These are phyloP conservation scores for Brachyrhaphis roseni DNA, from an alignment of 2,797 vertebrate species.

Conservation along the genomic window DNA sequence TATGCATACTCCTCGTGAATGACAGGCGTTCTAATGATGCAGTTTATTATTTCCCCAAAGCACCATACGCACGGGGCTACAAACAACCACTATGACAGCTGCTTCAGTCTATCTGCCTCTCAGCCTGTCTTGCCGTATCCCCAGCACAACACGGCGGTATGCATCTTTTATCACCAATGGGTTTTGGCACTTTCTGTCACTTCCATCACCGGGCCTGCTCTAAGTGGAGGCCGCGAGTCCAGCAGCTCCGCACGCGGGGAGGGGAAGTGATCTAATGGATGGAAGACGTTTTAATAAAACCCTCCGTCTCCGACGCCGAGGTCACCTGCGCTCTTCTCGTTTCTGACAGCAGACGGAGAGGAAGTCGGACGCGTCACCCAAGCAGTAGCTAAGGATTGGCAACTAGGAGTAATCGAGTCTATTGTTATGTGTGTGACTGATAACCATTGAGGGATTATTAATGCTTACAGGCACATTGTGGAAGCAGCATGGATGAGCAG, in stretches of 20 bases:
- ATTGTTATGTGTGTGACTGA: neutral
- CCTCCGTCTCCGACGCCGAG: slow-evolving; percentile 14
- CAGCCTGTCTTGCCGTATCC: slow-evolving; percentile 72
- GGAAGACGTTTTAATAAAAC: slow-evolving; percentile 40
- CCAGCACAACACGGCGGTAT: slow-evolving; percentile 67
- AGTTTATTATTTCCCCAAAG: slow-evolving; percentile 81
- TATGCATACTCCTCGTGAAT: slow-evolving; percentile 72
- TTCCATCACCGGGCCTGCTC: slow-evolving; percentile 57
- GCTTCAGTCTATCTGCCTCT: slow-evolving; percentile 75
- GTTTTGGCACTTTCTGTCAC: slow-evolving; percentile 74
- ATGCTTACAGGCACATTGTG: neutral
- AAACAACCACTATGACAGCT: slow-evolving; percentile 81
- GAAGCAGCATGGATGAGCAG: neutral
- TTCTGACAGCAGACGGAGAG: neutral
- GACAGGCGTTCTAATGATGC: slow-evolving; percentile 81
- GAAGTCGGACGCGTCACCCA: neutral
- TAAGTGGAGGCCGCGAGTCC: slow-evolving; percentile 57
- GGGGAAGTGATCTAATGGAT: slow-evolving; percentile 31
- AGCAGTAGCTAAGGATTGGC: neutral
- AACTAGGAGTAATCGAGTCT: too few relatives aligned
- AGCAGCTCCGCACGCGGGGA: slow-evolving; percentile 17
- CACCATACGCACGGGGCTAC: slow-evolving; percentile 67
- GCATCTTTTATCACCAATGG: slow-evolving; percentile 77
- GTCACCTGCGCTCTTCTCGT: slow-evolving; percentile 37
- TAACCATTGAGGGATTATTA: neutral